Base-by-base conservation (phyloP, 2,888 invertebrate genomes). In the Lycaena phlaeas region DNA sequence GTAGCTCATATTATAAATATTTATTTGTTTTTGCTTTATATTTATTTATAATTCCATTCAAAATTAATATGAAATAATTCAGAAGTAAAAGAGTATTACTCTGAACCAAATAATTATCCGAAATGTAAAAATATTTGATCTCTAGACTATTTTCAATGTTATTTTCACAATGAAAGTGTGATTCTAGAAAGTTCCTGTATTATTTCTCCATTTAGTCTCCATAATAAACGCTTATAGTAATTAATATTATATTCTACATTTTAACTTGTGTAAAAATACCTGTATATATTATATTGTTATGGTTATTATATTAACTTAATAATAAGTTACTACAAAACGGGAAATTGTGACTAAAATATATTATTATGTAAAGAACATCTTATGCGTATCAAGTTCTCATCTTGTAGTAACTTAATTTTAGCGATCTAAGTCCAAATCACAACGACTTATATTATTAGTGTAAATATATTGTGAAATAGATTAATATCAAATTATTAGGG, bases 231-330 rank as follows among this genome's bases (percentile, higher is more conserved):
- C 34, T 34, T 12, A 34, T 34, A 18, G 22, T 34, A 12, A 18
- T n/a, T n/a, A n/a, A n/a, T n/a, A n/a, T 22, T 34, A 34, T 14
- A 29, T 22, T 34, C 22, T 18, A 34, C 34, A 34, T 34, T 34
- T 22, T 22, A 34, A 12, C 18, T 10, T 4, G 18, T 34, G 31
- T 31, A 34, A 11, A 34, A 34, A 34, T 34, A 12, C 18, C 6
- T 34, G 34, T 34, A 34, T 22, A 34, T 34, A 34, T 34, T 27
- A 10, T 22, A 22, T 7, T 22, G 5, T 22, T 22, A 22, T 9
- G 22, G 22, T 22, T 12, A 7, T 9, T 22, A 12, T 4, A 22
- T 9, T 34, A 34, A 12, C 34, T 9, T 10, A 18, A 34, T 34
- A 12, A 22, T 12, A 11, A 34, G 34, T 34, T 34, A 18, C 34